Base-by-base conservation (phyloP, 2,888 invertebrate genomes). In the Cephus runcator region DNA sequence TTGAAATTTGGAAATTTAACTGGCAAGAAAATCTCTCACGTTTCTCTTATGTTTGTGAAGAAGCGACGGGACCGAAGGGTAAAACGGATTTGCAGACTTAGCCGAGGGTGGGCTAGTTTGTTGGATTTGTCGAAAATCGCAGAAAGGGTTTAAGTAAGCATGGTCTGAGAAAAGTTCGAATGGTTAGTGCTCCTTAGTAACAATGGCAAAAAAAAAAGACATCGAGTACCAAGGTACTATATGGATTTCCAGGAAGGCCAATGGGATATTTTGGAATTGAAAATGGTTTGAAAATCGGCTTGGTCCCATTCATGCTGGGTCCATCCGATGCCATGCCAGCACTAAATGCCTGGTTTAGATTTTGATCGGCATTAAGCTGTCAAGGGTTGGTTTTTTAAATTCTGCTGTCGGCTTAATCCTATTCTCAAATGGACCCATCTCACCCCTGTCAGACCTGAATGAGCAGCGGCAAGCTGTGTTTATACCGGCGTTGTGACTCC, bases 351-450 rank as follows among this genome's bases (percentile, higher is more conserved):
- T 82, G 86, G 84, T 86, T 88, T 85, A 87, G 87, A 87, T 87
- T 88, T 86, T 86, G 89, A 90, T 90, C 90, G 89, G 87, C 82
- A 90, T 90, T 90, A 90, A 89, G 89, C 86, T 87, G 90, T 90
- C 90, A 88, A 88, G 88, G 82, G 86, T 87, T 85, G 88, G 87
- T 88, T 88, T 89, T 88, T 88, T 81, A 78, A 84, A 86, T 86
- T 86, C 83, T 84, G 79, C 85, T 83, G 87, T 86, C 87, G 85
- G 85, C 83, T 84, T 90, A 90, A 90, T 90, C 88, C 88, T 78
- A 86, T 88, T 88, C 83, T 83, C 79, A 81, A 87, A 85, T 85
- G 83, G 82, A 86, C 87, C 85, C 85, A 85, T 87, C 88, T 86
- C 82, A 81, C 86, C 86, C 84, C 85, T 86, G 87, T 87, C 88